Percentiles rank a stretch among this genome's conserved stretches.
Evolutionary conservation across 2,888 invertebrate genomes (phyloP).

Genomic region (Ormyrus thymus): DNA sequence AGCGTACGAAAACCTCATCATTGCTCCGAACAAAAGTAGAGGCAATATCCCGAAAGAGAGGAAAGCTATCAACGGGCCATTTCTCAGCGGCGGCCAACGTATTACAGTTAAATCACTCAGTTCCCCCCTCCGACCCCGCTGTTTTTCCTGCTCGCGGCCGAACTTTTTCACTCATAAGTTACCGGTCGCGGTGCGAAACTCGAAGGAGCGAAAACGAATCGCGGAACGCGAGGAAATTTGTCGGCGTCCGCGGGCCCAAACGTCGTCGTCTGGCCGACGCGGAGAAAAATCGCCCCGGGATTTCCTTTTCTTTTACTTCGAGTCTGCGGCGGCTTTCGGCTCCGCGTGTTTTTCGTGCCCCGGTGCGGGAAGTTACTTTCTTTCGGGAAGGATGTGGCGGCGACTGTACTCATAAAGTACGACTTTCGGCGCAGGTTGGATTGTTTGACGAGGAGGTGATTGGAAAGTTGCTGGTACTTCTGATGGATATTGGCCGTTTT

Average conservation of each 20-base stretch:
- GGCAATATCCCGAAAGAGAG: neutral
- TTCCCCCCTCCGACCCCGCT: neutral
- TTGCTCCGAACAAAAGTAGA: neutral
- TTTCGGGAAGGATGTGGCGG: neutral
- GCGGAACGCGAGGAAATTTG: conserved; percentile 35
- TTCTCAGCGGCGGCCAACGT: conserved; percentile 37
- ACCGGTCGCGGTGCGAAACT: conserved; percentile 18
- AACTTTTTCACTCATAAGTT: conserved; percentile 49
- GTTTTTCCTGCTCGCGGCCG: neutral
- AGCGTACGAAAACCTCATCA: neutral
- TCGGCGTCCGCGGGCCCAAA: conserved; percentile 24
- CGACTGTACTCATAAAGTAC: neutral
- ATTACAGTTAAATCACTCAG: conserved; percentile 38
- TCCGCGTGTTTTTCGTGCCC: too few relatives aligned
- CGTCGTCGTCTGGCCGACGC: conserved; percentile 23
- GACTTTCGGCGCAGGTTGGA: neutral
- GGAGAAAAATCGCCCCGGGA: conserved; percentile 30
- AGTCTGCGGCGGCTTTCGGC: neutral
- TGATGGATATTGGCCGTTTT: too few relatives aligned
- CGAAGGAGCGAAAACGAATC: conserved; percentile 16
- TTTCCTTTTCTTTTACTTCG: conserved; percentile 21
- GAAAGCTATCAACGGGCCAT: conserved; percentile 37
- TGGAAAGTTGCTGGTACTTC: neutral
- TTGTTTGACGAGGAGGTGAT: neutral
- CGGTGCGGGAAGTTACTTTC: neutral